Conservation (phyloP, 2,888 invertebrate species). For the Muscina levida region DNA sequence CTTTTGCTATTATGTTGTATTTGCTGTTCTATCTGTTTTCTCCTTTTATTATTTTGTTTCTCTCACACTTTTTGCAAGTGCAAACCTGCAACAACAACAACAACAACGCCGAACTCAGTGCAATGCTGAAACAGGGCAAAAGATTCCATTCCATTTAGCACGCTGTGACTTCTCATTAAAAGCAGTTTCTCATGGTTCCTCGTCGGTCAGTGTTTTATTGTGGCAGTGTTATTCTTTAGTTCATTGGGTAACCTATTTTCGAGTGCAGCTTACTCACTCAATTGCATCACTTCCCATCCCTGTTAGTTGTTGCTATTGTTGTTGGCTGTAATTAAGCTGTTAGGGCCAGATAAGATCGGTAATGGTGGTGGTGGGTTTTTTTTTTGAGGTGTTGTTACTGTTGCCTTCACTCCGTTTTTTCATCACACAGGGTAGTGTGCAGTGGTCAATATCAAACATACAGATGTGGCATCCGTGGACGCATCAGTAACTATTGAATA, state of each 20-base stretch:
- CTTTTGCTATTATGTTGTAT: conserved; percentile 45
- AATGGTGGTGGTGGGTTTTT: conserved; percentile 4
- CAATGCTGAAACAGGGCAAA: conserved; percentile 44
- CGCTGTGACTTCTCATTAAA: conserved; percentile 23
- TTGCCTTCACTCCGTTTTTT: not conserved
- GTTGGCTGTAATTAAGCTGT: conserved; percentile 58
- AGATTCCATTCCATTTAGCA: conserved; percentile 20
- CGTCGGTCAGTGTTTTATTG: conserved; percentile 59
- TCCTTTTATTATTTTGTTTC: conserved; percentile 37
- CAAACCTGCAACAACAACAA: conserved; percentile 39
- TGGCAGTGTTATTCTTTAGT: conserved; percentile 61
- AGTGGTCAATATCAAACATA: too few relatives aligned
- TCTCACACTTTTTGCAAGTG: conserved; percentile 43
- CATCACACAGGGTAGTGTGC: not conserved
- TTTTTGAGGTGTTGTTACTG: not conserved
- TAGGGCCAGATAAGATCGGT: conserved; percentile 42
- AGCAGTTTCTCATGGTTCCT: conserved; percentile 16
- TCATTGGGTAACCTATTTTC: conserved; percentile 66
- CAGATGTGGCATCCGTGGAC: too few relatives aligned
- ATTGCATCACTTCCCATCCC: not conserved
- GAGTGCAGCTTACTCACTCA: conserved; percentile 47
- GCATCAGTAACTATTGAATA: too few relatives aligned
- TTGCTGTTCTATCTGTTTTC: conserved; percentile 7
- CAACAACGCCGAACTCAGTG: too few relatives aligned
- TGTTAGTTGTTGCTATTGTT: not conserved